Evolutionary conservation across 2,113 vertebrate genomes (phyloP).

Genomic region (Heterochromis multidens): DNA sequence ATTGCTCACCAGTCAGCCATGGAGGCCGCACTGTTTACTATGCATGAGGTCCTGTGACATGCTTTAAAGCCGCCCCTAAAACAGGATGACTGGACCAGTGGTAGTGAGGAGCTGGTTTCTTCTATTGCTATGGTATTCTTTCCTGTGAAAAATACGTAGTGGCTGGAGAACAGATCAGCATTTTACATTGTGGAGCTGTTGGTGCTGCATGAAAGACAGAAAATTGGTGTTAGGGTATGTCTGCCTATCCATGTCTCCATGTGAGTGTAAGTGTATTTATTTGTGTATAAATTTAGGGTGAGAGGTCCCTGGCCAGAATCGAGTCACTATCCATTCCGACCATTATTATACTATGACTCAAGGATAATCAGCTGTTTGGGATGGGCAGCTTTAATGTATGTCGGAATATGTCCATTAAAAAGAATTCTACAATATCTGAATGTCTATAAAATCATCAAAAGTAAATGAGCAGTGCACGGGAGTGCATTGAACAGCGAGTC

Average conservation of each 20-base stretch:
- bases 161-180: conserved; percentile 35
- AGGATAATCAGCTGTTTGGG: neutral
- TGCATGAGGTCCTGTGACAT: conserved; percentile 97
- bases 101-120: conserved; percentile 51
- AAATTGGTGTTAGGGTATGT: neutral
- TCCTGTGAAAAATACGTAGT: conserved; percentile 54
- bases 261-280: conserved; percentile 1
- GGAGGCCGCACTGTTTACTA: conserved; percentile 97
- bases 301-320: neutral
- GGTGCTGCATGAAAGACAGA: conserved; percentile 15
- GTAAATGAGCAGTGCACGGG: neutral
- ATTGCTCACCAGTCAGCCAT: conserved; percentile 93
- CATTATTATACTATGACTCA: neutral
- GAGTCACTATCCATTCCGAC: neutral
- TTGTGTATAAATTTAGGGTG: neutral
- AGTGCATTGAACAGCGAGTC: neutral
- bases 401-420: neutral
- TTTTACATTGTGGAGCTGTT: conserved; percentile 29
- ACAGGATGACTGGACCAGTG: conserved; percentile 68
- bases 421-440: neutral
- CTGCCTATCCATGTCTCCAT: neutral
- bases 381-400: neutral
- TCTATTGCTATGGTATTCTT: conserved; percentile 49
- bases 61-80: conserved; percentile 97
- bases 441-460: neutral